phyloP scores from a whole-genome alignment of 2,797 vertebrate genomes.

The Peromyscus eremicus region DNA sequence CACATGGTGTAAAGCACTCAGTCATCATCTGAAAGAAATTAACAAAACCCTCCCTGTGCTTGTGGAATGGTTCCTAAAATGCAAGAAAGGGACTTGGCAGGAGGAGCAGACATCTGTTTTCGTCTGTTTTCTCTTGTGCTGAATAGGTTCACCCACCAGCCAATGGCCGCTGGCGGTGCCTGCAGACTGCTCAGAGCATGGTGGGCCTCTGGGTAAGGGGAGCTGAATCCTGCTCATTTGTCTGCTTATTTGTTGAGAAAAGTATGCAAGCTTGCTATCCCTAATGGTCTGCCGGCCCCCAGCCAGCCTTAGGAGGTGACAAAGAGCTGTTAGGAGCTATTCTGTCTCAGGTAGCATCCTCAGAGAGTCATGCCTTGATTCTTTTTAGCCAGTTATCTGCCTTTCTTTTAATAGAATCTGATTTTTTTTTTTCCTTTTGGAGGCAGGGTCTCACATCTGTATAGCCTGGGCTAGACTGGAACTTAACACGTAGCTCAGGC shows the following conservation, averaged over 20 bases:
- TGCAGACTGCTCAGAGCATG: slow-evolving; percentile 83
- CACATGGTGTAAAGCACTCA: slow-evolving; percentile 74
- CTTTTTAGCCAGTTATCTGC: slow-evolving; percentile 16
- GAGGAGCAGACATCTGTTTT: slow-evolving; percentile 93
- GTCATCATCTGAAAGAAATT: slow-evolving; percentile 89
- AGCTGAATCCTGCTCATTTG: slow-evolving; percentile 82
- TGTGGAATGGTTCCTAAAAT: slow-evolving; percentile 89
- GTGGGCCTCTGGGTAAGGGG: slow-evolving; percentile 83
- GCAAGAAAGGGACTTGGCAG: slow-evolving; percentile 92
- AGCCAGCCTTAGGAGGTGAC: not conserved
- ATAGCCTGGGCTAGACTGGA: not conserved
- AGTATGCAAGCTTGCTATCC: slow-evolving; percentile 72
- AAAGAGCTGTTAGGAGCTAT: not conserved
- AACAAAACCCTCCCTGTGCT: slow-evolving; percentile 87
- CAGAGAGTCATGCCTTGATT: slow-evolving; percentile 58
- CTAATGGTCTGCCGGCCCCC: not conserved
- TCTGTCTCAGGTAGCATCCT: not conserved
- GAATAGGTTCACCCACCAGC: slow-evolving; percentile 91
- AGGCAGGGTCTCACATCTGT: slow-evolving; percentile 20
- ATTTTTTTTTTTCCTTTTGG: not conserved
- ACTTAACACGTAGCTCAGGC: not conserved
- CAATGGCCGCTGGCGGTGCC: slow-evolving; percentile 90
- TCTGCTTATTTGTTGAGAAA: slow-evolving; percentile 74
- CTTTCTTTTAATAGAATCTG: slow-evolving; percentile 34
- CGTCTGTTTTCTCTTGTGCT: slow-evolving; percentile 93